Evolutionary conservation across 2,797 vertebrate genomes (phyloP).

Genomic region (Dryobates pubescens): DNA sequence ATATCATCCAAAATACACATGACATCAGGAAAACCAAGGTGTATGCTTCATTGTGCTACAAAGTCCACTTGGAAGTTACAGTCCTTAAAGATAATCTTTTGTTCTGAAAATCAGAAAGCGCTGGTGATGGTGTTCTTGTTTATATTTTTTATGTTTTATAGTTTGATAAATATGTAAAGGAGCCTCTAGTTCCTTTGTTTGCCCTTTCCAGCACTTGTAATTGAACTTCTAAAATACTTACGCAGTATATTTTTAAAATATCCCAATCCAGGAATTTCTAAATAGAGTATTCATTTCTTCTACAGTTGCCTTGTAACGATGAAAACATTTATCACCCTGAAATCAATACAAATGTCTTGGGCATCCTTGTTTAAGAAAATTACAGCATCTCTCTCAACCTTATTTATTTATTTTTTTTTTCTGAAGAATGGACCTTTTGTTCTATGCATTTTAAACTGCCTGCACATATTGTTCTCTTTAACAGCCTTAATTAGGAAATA

Average conservation of each 20-base stretch:
- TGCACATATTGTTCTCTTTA: slow-evolving; percentile 50
- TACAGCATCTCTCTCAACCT: slow-evolving; percentile 8
- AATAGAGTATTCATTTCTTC: slow-evolving; percentile 57
- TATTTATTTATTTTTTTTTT: neutral
- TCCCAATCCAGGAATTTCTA: slow-evolving; percentile 41
- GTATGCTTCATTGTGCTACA: neutral
- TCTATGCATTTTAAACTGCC: slow-evolving; percentile 51
- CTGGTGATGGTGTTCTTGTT: neutral
- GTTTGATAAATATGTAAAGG: neutral
- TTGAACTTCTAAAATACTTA: neutral
- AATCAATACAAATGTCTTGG: slow-evolving; percentile 57
- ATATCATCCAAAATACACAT: neutral
- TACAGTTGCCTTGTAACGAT: slow-evolving; percentile 45
- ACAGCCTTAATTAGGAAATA: slow-evolving; percentile 75
- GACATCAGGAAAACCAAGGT: neutral
- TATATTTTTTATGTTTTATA: neutral
- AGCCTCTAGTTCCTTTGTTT: neutral
- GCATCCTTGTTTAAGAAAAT: slow-evolving; percentile 73
- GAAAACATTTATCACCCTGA: slow-evolving; percentile 65
- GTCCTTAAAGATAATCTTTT: neutral
- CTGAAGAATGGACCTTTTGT: slow-evolving; percentile 41
- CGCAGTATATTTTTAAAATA: slow-evolving; percentile 44
- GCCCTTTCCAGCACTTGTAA: slow-evolving; percentile 32
- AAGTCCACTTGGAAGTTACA: neutral
- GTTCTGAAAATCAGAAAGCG: neutral